A percentile compares a stretch with the other conserved stretches of the same genome.
Evolutionary conservation across 2,797 vertebrate species (phyloP).

Genomic region (Ctenosaura bakeri): DNA sequence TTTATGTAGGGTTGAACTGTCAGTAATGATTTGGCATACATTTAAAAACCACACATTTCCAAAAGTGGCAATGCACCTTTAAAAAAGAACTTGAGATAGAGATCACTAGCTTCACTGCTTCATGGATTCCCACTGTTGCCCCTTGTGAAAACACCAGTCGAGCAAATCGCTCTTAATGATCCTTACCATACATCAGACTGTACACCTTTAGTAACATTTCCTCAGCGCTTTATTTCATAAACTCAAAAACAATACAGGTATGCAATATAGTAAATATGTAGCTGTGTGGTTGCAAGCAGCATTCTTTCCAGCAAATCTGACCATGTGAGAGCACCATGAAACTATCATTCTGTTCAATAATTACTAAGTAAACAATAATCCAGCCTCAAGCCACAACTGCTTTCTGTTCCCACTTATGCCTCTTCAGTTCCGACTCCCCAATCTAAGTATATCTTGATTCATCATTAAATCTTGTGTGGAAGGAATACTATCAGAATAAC

Average conservation of each 20-base stretch:
- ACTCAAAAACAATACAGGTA: background rate
- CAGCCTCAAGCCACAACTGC: slow-evolving; percentile 6
- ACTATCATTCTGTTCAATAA: slow-evolving; percentile 43
- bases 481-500: slow-evolving; percentile 60
- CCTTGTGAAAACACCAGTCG: background rate
- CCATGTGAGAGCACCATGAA: background rate
- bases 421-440: slow-evolving; percentile 54
- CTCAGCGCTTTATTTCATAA: slow-evolving; percentile 14
- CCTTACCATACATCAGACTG: background rate
- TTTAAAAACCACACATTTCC: background rate
- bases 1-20: slow-evolving; percentile 52
- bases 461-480: slow-evolving; percentile 66
- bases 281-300: background rate
- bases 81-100: too few relatives aligned
- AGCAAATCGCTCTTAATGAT: background rate
- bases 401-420: slow-evolving; percentile 35
- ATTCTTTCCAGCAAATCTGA: slow-evolving; percentile 18
- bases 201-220: slow-evolving; percentile 16
- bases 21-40: slow-evolving; percentile 39
- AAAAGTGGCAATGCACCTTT: background rate
- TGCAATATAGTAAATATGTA: slow-evolving; percentile 3
- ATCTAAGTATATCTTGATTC: slow-evolving; percentile 62
- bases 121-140: slow-evolving; percentile 7
- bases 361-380: slow-evolving; percentile 17
- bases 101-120: too few relatives aligned